phyloP scores from a whole-genome alignment of 2,888 invertebrate genomes.

The Nezara viridula region DNA sequence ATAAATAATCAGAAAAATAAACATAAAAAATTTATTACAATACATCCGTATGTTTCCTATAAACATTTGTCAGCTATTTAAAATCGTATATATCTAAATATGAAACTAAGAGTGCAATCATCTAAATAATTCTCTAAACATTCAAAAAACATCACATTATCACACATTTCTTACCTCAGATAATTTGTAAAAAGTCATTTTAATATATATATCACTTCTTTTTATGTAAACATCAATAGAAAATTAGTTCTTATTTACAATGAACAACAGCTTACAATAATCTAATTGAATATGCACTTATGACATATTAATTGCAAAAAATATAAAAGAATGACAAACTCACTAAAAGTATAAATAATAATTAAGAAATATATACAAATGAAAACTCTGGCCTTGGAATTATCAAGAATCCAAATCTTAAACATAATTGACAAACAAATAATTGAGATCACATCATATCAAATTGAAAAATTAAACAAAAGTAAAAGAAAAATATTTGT shows the following conservation, averaged over 20 bases:
- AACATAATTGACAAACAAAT: slow-evolving; percentile 51
- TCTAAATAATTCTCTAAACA: slow-evolving; percentile 31
- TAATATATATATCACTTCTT: slow-evolving; percentile 49
- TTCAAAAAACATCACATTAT: slow-evolving; percentile 52
- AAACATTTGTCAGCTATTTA: background rate
- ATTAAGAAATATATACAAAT: slow-evolving; percentile 32
- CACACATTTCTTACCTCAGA: slow-evolving; percentile 44
- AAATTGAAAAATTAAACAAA: slow-evolving; percentile 39
- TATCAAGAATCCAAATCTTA: slow-evolving; percentile 51
- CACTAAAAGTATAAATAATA: slow-evolving; percentile 31
- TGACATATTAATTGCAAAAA: slow-evolving; percentile 35
- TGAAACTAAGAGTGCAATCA: slow-evolving; percentile 9
- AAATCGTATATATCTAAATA: slow-evolving; percentile 25
- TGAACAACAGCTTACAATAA: slow-evolving; percentile 46
- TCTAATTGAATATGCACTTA: slow-evolving; percentile 33
- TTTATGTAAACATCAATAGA: slow-evolving; percentile 48
- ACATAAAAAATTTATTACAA: slow-evolving; percentile 44
- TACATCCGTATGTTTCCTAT: slow-evolving; percentile 9
- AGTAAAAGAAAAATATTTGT: slow-evolving; percentile 45
- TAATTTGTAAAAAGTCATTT: slow-evolving; percentile 21
- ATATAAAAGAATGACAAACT: slow-evolving; percentile 23
- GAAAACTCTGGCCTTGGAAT: slow-evolving; percentile 35
- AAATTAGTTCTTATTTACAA: slow-evolving; percentile 55
- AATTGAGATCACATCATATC: slow-evolving; percentile 51
- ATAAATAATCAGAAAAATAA: background rate